Conservation (phyloP, 2,888 invertebrate genomes). For the Patella pellucida region DNA sequence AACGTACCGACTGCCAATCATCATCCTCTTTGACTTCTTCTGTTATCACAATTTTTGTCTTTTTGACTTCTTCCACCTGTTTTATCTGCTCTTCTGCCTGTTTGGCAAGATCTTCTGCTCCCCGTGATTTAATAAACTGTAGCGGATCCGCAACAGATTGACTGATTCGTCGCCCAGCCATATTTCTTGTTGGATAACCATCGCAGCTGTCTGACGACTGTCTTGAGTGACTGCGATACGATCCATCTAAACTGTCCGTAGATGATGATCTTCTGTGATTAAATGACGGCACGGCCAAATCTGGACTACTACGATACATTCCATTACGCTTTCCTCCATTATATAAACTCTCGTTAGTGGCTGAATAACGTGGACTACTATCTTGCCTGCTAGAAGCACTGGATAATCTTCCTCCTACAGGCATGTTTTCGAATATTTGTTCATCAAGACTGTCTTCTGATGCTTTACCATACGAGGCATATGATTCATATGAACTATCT, state of each 20-base stretch:
- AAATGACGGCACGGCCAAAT: constrained; percentile 44
- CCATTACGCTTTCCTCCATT: constrained; percentile 40
- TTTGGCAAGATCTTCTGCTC: constrained; percentile 55
- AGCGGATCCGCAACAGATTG: constrained; percentile 55
- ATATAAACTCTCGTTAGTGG: constrained; percentile 32
- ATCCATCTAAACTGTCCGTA: constrained; percentile 59
- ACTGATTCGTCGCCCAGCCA: constrained; percentile 42
- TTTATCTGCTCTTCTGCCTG: constrained; percentile 63
- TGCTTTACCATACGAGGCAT: constrained; percentile 55
- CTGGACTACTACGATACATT: constrained; percentile 55
- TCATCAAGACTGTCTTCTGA: constrained; percentile 55
- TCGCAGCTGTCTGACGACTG: constrained; percentile 60
- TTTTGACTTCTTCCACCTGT: constrained; percentile 54
- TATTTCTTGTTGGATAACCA: constrained; percentile 40
- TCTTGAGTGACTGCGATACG: constrained; percentile 52
- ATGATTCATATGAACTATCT: constrained; percentile 62
- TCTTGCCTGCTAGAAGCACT: constrained; percentile 36
- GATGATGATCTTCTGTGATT: constrained; percentile 56
- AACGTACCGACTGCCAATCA: constrained; percentile 64
- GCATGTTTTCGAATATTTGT: constrained; percentile 50
- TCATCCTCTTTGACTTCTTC: constrained; percentile 39
- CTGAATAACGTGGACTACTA: constrained; percentile 1
- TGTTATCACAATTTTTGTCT: constrained; percentile 35
- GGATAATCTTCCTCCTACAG: constrained; percentile 51
- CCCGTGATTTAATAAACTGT: constrained; percentile 64